Percentiles rank a stretch among this genome's conserved stretches.
These are phyloP conservation scores for Gryon sp. DNA, from an alignment of 1,140 invertebrate genomes.

Conservation along the genomic window DNA sequence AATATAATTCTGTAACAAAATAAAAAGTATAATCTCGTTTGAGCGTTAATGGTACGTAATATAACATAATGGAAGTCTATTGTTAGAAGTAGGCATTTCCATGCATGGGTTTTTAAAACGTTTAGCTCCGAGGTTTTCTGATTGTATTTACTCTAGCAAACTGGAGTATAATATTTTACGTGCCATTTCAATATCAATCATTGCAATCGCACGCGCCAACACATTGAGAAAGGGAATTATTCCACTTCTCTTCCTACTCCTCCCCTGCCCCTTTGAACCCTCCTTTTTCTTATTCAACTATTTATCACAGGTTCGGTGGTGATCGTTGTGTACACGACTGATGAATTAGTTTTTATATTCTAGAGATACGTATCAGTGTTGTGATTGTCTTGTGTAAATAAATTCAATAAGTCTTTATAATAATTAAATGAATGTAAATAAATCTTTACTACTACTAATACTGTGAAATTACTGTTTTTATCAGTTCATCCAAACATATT, in stretches of 20 bases:
- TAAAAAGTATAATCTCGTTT: slow-evolving; percentile 4
- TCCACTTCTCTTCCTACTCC: no score
- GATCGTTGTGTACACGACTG: slow-evolving; percentile 61
- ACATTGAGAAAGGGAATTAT: background rate
- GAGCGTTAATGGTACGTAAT: slow-evolving; percentile 26
- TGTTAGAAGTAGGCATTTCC: slow-evolving; percentile 26
- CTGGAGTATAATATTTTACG: slow-evolving; percentile 65
- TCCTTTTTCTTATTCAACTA: slow-evolving; percentile 38
- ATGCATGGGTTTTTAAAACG: slow-evolving; percentile 5
- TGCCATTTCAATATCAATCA: slow-evolving; percentile 71
- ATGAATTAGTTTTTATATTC: slow-evolving; percentile 71
- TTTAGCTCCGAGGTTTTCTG: slow-evolving; percentile 25
- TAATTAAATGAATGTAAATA: no score
- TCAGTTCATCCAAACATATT: no score
- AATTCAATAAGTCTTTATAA: no score
- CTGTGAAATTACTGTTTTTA: no score
- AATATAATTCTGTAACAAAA: slow-evolving; percentile 1
- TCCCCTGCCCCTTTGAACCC: no score
- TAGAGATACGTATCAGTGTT: slow-evolving; percentile 69
- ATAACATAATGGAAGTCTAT: slow-evolving; percentile 2
- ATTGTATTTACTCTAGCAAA: background rate
- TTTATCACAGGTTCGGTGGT: slow-evolving; percentile 52
- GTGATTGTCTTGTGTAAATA: slow-evolving; percentile 69
- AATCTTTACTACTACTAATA: slow-evolving; percentile 61
- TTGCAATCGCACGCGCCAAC: slow-evolving; percentile 65